These are phyloP conservation scores for Natator depressus DNA, from an alignment of 2,113 vertebrate genomes.

Conservation along the genomic window DNA sequence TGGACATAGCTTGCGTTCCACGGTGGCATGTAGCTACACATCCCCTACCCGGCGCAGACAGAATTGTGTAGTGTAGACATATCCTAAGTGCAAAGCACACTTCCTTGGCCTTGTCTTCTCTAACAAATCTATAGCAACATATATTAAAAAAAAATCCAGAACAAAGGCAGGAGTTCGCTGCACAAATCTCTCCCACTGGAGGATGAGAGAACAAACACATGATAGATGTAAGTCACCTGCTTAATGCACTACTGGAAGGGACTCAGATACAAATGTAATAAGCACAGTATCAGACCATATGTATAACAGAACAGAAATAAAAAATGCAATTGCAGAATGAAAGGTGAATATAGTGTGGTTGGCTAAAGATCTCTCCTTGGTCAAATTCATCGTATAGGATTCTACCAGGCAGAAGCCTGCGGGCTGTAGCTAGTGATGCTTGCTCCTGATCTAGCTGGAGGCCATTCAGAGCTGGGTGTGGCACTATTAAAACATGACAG, in stretches of 20 bases:
- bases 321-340: neutral
- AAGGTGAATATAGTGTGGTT: neutral
- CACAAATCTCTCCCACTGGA: neutral
- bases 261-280: neutral
- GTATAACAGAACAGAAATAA: neutral
- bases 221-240: accelerated
- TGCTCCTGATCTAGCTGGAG: neutral
- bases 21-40: no score
- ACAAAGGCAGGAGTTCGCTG: neutral
- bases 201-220: neutral
- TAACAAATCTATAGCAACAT: no score
- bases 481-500: neutral
- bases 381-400: accelerated
- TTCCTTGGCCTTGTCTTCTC: neutral
- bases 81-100: neutral
- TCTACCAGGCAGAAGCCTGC: accelerated
- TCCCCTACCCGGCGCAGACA: no score
- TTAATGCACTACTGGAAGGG: neutral
- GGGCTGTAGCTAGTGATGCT: neutral
- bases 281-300: neutral
- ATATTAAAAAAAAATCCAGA: neutral
- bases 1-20: no score
- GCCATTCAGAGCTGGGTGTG: neutral
- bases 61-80: no score
- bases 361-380: neutral